Evolutionary conservation across 2,797 vertebrate species (phyloP).

Genomic region (Meda fulgida): DNA sequence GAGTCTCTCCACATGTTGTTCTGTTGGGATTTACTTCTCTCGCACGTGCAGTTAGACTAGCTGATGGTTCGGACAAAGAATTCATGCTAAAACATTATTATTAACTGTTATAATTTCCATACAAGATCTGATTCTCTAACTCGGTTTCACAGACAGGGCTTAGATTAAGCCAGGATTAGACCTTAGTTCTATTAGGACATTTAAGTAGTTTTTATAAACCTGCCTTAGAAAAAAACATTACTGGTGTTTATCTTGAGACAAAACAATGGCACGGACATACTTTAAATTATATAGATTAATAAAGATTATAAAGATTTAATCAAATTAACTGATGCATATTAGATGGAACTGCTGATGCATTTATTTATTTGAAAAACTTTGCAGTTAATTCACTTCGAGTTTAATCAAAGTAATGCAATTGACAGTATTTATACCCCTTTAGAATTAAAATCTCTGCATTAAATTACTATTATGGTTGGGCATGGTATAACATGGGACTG

Average conservation of each 20-base stretch:
- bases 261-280: no score
- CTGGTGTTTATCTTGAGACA: no score
- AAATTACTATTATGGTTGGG: neutral
- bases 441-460: neutral
- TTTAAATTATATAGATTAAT: no score
- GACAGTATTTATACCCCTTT: neutral
- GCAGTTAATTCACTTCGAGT: neutral
- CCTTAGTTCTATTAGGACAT: no score
- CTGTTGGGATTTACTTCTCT: constrained; percentile 29
- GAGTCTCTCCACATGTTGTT: constrained; percentile 1
- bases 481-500: neutral
- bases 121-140: neutral
- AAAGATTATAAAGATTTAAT: neutral
- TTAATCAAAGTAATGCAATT: neutral
- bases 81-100: neutral
- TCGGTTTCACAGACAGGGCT: no score
- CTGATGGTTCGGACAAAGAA: constrained; percentile 26
- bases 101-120: neutral
- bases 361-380: neutral
- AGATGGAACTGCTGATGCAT: neutral
- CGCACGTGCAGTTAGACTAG: constrained; percentile 23
- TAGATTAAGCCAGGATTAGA: no score
- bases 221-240: no score
- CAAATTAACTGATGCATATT: no score
- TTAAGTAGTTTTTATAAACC: no score